phyloP scores from a whole-genome alignment of 2,113 vertebrate species.

The Sprattus sprattus region DNA sequence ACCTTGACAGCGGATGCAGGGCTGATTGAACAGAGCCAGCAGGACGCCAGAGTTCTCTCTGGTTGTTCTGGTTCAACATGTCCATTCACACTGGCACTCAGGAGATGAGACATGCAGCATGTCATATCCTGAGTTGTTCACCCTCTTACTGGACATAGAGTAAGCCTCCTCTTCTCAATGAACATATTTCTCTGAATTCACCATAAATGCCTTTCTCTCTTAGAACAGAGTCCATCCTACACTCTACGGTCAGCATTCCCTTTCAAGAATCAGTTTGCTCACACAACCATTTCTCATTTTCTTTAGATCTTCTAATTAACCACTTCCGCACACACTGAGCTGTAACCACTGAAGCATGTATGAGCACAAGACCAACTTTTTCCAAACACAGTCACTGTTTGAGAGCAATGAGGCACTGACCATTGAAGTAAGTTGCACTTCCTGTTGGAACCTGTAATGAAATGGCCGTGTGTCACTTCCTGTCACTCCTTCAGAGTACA shows the following conservation, averaged over 20 bases:
- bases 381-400: not conserved
- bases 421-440: not conserved
- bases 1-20: not conserved
- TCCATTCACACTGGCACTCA: not conserved
- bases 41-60: not conserved
- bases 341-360: not conserved
- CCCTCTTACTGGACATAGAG: not conserved
- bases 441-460: not conserved
- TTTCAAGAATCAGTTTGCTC: not conserved
- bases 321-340: not conserved
- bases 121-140: not conserved
- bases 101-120: not conserved
- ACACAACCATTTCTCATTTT: not conserved
- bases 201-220: not conserved
- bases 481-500: not conserved
- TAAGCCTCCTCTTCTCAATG: not conserved
- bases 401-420: not conserved
- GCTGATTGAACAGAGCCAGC: not conserved
- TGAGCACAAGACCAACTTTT: not conserved
- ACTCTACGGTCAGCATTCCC: not conserved
- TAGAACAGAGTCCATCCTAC: not conserved
- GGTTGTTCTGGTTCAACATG: not conserved
- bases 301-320: not conserved
- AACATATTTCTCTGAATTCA: not conserved
- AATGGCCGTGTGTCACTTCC: not conserved